These are phyloP conservation scores for Tinea semifulvella DNA, from an alignment of 2,888 invertebrate genomes.

Conservation along the genomic window DNA sequence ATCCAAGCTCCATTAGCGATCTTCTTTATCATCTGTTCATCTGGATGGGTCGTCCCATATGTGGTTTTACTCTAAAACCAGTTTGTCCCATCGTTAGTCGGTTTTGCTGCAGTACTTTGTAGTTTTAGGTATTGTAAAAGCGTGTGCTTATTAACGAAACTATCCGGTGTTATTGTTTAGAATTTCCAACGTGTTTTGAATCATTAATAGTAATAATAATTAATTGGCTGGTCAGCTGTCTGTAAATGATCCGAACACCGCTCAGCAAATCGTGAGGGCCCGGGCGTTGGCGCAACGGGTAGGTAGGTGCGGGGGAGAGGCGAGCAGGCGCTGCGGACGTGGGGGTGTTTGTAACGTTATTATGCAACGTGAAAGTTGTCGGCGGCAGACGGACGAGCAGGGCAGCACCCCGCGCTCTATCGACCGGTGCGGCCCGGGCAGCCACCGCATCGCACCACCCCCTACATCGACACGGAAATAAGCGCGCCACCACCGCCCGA, in stretches of 20 bases:
- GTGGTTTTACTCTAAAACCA: too few relatives aligned
- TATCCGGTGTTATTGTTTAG: background rate
- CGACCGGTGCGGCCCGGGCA: constrained; percentile 51
- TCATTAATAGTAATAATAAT: background rate
- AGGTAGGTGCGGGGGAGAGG: constrained; percentile 15
- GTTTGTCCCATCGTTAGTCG: too few relatives aligned
- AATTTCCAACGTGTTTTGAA: background rate
- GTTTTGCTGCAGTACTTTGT: too few relatives aligned
- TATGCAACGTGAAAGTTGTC: constrained; percentile 45
- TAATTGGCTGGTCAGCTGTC: constrained; percentile 1
- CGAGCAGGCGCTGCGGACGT: constrained; percentile 6
- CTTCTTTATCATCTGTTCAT: too few relatives aligned
- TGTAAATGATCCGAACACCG: background rate
- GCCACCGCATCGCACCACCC: constrained; percentile 16
- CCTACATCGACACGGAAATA: constrained; percentile 25
- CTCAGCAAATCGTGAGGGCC: background rate
- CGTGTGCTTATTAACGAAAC: too few relatives aligned
- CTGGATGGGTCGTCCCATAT: too few relatives aligned
- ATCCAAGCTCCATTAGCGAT: too few relatives aligned
- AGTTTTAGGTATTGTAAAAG: too few relatives aligned
- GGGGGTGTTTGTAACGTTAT: constrained; percentile 37
- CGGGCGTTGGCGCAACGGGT: constrained; percentile 10
- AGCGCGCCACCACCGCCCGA: constrained; percentile 22
- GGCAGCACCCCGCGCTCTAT: constrained; percentile 58
- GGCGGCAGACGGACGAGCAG: constrained; percentile 38